phyloP scores from a whole-genome alignment of 2,797 vertebrate genomes.

The Enteromius radiatus region DNA sequence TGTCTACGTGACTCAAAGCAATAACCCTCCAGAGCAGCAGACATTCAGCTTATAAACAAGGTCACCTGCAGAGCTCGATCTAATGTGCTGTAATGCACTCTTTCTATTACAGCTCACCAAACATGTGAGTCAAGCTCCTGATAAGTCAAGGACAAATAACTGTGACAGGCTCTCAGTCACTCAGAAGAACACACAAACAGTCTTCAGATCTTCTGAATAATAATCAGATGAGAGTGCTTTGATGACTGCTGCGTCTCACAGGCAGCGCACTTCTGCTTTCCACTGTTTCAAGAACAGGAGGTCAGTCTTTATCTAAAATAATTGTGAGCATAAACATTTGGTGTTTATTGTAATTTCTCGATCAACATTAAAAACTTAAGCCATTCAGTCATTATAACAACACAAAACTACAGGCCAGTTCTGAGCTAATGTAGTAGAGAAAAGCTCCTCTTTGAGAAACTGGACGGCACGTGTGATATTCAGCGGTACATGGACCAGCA shows the following conservation, averaged over 20 bases:
- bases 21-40: neutral
- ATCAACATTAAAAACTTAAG: no score
- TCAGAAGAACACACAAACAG: neutral
- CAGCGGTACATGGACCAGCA: neutral
- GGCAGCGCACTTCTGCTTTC: neutral
- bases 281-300: neutral
- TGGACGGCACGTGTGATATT: neutral
- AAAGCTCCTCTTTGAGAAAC: neutral
- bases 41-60: neutral
- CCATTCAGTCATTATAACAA: neutral
- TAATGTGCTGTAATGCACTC: neutral
- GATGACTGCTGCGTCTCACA: neutral
- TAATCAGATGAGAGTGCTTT: neutral
- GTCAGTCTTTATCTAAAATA: neutral
- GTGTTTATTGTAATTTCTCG: no score
- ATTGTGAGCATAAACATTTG: no score
- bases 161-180: neutral
- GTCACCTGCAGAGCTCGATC: neutral
- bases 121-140: neutral
- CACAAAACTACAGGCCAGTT: neutral
- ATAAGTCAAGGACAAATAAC: neutral
- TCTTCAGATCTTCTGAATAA: neutral
- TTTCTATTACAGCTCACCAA: neutral
- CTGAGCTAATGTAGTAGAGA: neutral
- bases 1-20: slow-evolving; percentile 9